phyloP scores from a whole-genome alignment of 2,797 vertebrate species.

The Poeciliopsis infans region DNA sequence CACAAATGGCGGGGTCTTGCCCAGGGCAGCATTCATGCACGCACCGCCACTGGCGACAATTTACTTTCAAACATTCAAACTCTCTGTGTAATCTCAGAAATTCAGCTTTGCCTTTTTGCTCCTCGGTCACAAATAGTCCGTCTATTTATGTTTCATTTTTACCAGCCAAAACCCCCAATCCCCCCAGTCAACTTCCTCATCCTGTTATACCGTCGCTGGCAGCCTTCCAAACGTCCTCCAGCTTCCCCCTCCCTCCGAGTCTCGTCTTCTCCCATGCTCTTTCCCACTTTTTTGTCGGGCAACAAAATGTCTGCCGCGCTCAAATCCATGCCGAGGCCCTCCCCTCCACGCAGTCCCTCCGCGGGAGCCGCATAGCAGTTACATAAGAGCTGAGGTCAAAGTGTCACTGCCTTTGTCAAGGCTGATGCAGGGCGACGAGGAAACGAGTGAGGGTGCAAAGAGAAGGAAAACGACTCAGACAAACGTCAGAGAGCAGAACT shows the following conservation, averaged over 20 bases:
- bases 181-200: constrained; percentile 50
- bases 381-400: constrained; percentile 80
- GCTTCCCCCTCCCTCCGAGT: constrained; percentile 22
- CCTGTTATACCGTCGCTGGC: constrained; percentile 63
- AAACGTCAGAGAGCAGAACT: constrained; percentile 7
- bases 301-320: constrained; percentile 74
- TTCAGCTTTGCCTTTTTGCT: constrained; percentile 21
- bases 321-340: constrained; percentile 37
- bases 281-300: constrained; percentile 48
- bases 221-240: constrained; percentile 30
- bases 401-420: constrained; percentile 80
- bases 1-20: neutral
- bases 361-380: constrained; percentile 62
- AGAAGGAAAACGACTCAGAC: constrained; percentile 22
- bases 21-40: neutral
- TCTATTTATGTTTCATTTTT: constrained; percentile 44
- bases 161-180: neutral
- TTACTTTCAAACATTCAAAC: neutral
- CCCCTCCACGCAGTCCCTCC: constrained; percentile 32
- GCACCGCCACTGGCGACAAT: neutral
- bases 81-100: constrained; percentile 10
- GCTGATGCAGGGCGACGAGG: constrained; percentile 72
- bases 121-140: constrained; percentile 39
- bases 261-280: constrained; percentile 26
- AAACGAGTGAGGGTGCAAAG: constrained; percentile 39